Evolutionary conservation across 1,140 invertebrate species (phyloP), one percentile per base, ranked within the genome.

Genomic region (Pinna nobilis): DNA sequence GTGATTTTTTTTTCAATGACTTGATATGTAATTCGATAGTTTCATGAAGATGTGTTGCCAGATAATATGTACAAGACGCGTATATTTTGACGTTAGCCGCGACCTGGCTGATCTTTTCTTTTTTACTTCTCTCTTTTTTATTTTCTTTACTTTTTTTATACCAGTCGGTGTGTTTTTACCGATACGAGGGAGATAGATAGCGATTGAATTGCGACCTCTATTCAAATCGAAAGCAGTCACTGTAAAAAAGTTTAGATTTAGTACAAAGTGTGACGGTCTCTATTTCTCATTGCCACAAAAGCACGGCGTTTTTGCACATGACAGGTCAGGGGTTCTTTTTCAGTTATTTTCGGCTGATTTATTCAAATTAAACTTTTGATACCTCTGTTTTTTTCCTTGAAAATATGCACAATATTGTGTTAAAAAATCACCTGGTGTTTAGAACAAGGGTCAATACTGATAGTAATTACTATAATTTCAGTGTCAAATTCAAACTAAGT

Each of bases 351-450:
- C 37, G 30, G 55, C 55, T 59, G 55, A 59, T 59, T 59, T 59
- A 59, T 35, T 33, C 55, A 59, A 59, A 59, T 59, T 59, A 59
- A 59, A 59, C 55, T 59, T 35, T 59, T 59, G 55, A 59, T 59
- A 33, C 55, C 55, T 59, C 30, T 25, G 3, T 28, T 20, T 51
- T 7, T 13, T 53, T 30, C 32, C 23, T 53, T 30, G 32, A 53
- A 53, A 28, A 13, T 3, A 23, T 53, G 7, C 20, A 25, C 49
- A n/a, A 2, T 20, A 28, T 53, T 53, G 25, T 53, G 32, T 53
- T 30, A 28, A n/a, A 53, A 30, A 20, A 23, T 3, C 32, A 11
- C 25, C 15, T 53, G 25, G 50, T 53, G 50, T 25, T 53, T 11
- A 53, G 20, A 53, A 53, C 20, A 53, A 7, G 15, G 11, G 32